A percentile compares a stretch with the other conserved stretches of the same genome.
These are phyloP conservation scores for Chrysotoxum bicinctum DNA, from an alignment of 2,888 invertebrate species.

Conservation along the genomic window DNA sequence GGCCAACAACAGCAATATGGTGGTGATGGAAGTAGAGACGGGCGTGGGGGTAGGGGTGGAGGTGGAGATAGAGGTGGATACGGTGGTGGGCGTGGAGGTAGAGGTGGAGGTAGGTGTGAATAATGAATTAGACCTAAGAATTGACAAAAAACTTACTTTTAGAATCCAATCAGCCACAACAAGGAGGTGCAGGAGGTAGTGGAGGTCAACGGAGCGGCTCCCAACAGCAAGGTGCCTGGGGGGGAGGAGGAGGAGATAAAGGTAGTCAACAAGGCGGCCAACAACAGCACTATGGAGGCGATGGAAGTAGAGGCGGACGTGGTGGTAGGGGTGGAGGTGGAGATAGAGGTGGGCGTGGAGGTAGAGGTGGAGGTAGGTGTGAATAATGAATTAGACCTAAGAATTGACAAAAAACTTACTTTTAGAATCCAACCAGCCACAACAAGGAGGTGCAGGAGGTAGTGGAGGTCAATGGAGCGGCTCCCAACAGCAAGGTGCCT, in stretches of 20 bases:
- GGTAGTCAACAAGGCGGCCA: neutral
- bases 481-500: too few species aligned
- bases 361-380: neutral
- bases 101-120: neutral
- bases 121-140: too few species aligned
- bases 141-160: neutral
- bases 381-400: too few species aligned
- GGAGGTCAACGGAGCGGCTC: neutral
- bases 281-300: constrained; percentile 6
- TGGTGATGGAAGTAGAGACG: neutral
- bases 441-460: neutral
- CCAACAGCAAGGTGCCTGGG: neutral
- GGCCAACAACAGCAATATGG: constrained; percentile 14
- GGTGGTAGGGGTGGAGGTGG: neutral
- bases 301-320: neutral
- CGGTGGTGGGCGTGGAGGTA: neutral
- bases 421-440: neutral
- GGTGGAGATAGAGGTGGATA: constrained; percentile 11
- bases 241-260: constrained; percentile 1
- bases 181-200: neutral
- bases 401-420: neutral
- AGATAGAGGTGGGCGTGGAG: neutral
- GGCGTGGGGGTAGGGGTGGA: neutral
- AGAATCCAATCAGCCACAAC: neutral
- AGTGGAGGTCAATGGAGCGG: neutral